Evolutionary conservation across 2,113 vertebrate species (phyloP).

Genomic region (Cavia porcellus): DNA sequence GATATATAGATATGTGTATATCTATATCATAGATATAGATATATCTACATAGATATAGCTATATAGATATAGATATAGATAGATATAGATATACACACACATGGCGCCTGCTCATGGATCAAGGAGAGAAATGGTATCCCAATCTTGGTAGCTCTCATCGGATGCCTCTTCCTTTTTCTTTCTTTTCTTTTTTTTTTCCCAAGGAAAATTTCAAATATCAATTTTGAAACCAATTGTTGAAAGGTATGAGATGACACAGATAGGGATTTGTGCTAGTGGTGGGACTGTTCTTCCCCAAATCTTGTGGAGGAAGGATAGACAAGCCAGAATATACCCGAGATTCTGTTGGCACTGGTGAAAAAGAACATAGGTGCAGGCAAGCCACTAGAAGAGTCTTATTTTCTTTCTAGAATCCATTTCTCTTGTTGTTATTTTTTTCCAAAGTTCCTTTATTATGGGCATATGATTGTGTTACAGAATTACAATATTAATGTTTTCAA

Average conservation of each 20-base stretch:
- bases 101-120: accelerated
- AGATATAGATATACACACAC: too few relatives aligned
- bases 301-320: neutral
- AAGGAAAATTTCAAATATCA: neutral
- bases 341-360: neutral
- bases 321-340: neutral
- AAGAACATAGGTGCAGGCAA: neutral
- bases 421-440: neutral
- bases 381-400: neutral
- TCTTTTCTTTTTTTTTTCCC: neutral
- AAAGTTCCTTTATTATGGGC: neutral
- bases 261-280: neutral
- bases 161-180: neutral
- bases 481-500: neutral
- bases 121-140: neutral
- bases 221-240: neutral
- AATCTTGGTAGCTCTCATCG: neutral
- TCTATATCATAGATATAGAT: too few relatives aligned
- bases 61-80: too few relatives aligned
- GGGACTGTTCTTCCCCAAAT: neutral
- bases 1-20: too few relatives aligned
- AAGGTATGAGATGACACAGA: neutral
- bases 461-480: neutral
- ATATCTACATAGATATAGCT: too few relatives aligned
- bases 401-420: neutral